Percentiles rank a stretch among this genome's conserved stretches.
These are phyloP conservation scores for Drosophila fungiperda DNA, from an alignment of 2,888 invertebrate species.

Conservation along the genomic window DNA sequence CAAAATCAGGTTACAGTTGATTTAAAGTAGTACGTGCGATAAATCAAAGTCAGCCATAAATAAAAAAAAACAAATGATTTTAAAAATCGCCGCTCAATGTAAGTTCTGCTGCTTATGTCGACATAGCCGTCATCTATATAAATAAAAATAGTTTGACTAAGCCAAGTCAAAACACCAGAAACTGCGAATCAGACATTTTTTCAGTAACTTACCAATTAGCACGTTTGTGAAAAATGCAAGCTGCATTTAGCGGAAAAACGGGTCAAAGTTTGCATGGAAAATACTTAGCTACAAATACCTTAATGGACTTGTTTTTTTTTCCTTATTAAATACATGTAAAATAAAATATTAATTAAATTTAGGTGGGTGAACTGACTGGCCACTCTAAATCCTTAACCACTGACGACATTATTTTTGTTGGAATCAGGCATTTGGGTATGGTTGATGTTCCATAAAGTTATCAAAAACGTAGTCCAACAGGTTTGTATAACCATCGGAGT, in stretches of 20 bases:
- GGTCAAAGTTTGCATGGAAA: background rate
- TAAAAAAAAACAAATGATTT: slow-evolving; percentile 35
- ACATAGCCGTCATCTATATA: background rate
- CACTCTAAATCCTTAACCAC: no score
- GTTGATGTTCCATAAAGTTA: no score
- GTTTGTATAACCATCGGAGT: no score
- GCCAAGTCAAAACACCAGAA: background rate
- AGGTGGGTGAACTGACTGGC: no score
- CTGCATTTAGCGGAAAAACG: background rate
- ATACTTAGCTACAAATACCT: background rate
- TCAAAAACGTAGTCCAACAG: no score
- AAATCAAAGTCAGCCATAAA: slow-evolving; percentile 25
- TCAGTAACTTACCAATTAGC: background rate
- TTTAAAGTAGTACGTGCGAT: background rate
- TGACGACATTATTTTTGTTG: no score
- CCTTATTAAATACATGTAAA: background rate
- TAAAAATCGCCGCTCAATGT: background rate
- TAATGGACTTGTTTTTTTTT: background rate
- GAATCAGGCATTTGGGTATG: no score
- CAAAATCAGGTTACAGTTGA: background rate
- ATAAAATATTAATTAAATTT: background rate
- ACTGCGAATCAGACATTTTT: background rate
- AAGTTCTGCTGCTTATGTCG: background rate
- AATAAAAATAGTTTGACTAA: background rate
- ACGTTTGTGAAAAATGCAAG: background rate